Conservation (phyloP, 1,140 invertebrate genomes). For the Paramacrobiotus metropolitanus region DNA sequence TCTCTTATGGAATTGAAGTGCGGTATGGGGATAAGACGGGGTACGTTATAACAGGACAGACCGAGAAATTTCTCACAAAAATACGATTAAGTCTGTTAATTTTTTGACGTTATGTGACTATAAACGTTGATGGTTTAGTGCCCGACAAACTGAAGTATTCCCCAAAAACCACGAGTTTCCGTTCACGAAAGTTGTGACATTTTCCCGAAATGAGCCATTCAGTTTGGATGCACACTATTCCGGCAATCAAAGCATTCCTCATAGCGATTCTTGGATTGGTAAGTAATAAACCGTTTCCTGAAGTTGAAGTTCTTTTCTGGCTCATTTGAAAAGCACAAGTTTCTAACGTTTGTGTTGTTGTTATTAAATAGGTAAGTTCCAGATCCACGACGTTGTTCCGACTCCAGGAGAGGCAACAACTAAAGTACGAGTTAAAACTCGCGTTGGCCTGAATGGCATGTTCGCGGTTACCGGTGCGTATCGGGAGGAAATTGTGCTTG, state of each 20-base stretch:
- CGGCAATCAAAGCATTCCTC: constrained; percentile 31
- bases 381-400: constrained; percentile 57
- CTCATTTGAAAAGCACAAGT: no score
- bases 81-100: not conserved
- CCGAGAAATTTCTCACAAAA: constrained; percentile 23
- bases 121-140: constrained; percentile 48
- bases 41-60: no score
- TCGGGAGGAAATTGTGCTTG: constrained; percentile 44
- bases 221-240: constrained; percentile 55
- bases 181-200: constrained; percentile 76
- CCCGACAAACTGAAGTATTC: no score
- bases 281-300: constrained; percentile 18
- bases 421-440: constrained; percentile 83
- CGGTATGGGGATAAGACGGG: constrained; percentile 50
- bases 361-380: constrained; percentile 39
- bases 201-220: constrained; percentile 68
- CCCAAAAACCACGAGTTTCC: constrained; percentile 63
- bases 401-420: constrained; percentile 59
- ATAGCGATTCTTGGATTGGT: constrained; percentile 55
- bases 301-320: constrained; percentile 10
- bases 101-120: constrained; percentile 14
- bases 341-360: not conserved
- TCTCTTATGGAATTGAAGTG: constrained; percentile 67
- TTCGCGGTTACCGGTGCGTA: constrained; percentile 59
- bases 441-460: constrained; percentile 75